Evolutionary conservation across 2,113 vertebrate species (phyloP), one percentile per base, ranked within the genome.

Genomic region (Tylochromis polylepis): DNA sequence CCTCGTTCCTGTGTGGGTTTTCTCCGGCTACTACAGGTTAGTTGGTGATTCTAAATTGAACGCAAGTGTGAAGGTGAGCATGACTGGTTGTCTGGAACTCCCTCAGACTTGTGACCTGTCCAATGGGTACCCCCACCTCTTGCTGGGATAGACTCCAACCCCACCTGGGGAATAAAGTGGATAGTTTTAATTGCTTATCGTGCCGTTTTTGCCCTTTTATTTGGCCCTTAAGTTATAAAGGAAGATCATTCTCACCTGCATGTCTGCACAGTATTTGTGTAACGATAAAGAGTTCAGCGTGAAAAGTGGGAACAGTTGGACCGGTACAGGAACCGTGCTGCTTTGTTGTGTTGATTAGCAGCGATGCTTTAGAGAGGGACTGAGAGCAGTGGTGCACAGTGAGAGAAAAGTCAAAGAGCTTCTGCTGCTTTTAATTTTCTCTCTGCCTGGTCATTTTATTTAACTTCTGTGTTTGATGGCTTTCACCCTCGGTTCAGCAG

Each of bases 301-400:
- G 36, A 79, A 79, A 56, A 55, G 51, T 79, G 20, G 51, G 10
- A 38, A 41, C 3, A 57, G 53, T 20, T 57, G 5, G 43, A 31
- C 10, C 16, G 10, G 70, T 43, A 11, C 43, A 1, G 18, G 10
- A 77, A 20, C 43, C 4, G 4, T 0, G 3, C 9, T 51, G 9
- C 24, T 51, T 29, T 29, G 41, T 18, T 77, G 27, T 51, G 22
- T 31, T 51, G 43, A 77, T 51, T 20, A 51, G 27, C 43, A 77
- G 70, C 6, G 29, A 51, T 27, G 41, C 24, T 75, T 75, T 75
- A 27, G 10, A 75, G 67, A 46, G 15, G 67, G 14, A 46, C 38
- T 9, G 0, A 29, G 15, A 75, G 43, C 43, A 20, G 70, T 6
- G 4, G 24, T 31, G 70, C 70, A 20, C 49, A 1, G 16, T 12